These are phyloP conservation scores for Oceanodroma leucorhoa DNA, from an alignment of 2,797 vertebrate genomes.

Conservation along the genomic window DNA sequence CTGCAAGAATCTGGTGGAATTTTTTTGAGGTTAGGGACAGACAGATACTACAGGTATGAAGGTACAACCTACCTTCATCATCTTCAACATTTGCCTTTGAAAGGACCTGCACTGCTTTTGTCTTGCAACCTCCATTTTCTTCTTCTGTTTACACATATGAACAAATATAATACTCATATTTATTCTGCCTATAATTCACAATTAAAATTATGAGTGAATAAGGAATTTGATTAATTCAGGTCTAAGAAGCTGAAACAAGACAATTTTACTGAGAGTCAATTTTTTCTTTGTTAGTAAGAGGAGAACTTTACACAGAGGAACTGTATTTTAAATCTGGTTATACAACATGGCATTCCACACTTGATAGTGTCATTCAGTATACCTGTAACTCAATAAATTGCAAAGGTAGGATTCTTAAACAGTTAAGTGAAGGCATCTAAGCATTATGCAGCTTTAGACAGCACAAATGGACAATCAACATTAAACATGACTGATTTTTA, in stretches of 20 bases:
- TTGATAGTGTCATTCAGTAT: background rate
- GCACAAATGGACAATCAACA: constrained; percentile 47
- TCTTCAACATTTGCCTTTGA: background rate
- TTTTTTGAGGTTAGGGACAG: background rate
- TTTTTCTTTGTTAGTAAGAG: background rate
- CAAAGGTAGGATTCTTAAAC: background rate
- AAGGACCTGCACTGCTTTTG: background rate
- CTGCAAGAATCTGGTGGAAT: background rate
- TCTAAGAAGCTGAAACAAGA: background rate
- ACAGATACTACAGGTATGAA: background rate
- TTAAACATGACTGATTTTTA: constrained; percentile 63
- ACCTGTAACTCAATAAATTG: background rate
- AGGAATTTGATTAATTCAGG: background rate
- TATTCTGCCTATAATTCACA: background rate
- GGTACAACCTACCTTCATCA: background rate
- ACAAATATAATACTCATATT: background rate
- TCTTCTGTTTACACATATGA: background rate
- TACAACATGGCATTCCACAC: background rate
- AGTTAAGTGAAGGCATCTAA: background rate
- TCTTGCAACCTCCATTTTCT: background rate
- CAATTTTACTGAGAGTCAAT: background rate
- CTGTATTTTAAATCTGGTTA: background rate
- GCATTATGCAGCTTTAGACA: background rate
- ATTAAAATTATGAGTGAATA: background rate
- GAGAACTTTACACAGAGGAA: background rate